A percentile compares a stretch with the other conserved stretches of the same genome.
Conservation (phyloP, 2,113 vertebrate species). For the Myotis davidii region DNA sequence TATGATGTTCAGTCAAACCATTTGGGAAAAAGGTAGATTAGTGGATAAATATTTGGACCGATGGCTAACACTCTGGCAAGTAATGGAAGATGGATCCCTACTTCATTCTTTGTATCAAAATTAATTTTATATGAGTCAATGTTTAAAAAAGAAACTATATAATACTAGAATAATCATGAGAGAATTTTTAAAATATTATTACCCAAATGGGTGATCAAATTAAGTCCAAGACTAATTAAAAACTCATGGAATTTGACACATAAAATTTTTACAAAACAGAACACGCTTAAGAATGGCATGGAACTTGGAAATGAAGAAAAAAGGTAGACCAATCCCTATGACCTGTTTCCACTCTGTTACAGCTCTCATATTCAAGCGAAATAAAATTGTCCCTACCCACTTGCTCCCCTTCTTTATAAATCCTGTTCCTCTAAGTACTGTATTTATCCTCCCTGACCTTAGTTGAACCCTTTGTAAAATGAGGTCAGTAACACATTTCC, state of each 20-base stretch:
- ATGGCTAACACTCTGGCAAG: background rate
- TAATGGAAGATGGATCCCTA: background rate
- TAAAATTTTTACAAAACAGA: background rate
- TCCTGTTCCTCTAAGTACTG: background rate
- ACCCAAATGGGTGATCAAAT: background rate
- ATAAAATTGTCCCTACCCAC: background rate
- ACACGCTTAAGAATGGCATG: background rate
- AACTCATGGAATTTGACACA: background rate
- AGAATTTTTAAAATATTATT: background rate
- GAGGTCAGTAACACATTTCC: background rate
- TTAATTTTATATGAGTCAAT: background rate
- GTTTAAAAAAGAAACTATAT: background rate
- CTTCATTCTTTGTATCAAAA: background rate
- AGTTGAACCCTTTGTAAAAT: background rate
- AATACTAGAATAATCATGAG: background rate
- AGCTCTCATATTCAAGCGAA: background rate
- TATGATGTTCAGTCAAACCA: background rate
- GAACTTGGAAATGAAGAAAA: constrained; percentile 14
- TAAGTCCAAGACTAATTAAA: constrained; percentile 18
- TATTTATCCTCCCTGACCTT: background rate
- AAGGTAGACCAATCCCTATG: background rate
- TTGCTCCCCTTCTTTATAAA: background rate
- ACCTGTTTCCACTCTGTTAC: background rate
- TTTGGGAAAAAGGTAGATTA: background rate
- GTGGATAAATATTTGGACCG: background rate